Evolutionary conservation across 2,888 invertebrate genomes (phyloP).

Genomic region (Camptogramma bilineatum): DNA sequence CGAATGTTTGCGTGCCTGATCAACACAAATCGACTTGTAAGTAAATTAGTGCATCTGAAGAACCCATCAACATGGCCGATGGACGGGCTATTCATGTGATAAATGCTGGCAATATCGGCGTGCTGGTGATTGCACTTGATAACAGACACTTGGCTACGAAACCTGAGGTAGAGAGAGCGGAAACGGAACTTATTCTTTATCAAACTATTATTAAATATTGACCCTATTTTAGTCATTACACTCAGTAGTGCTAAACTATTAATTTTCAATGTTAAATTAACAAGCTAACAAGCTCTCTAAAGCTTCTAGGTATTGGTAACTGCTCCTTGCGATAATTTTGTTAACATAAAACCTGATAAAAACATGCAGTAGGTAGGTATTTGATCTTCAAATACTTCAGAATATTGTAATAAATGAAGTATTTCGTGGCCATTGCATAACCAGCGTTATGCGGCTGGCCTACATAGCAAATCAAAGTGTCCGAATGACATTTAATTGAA

Average conservation of each 20-base stretch:
- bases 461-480: conserved; percentile 45
- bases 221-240: too few species aligned
- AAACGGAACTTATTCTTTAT: not conserved
- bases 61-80: conserved; percentile 29
- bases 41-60: conserved; percentile 36
- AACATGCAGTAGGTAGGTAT: not conserved
- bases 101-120: conserved; percentile 20
- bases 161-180: not conserved
- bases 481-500: conserved; percentile 59
- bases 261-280: too few species aligned
- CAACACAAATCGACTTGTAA: conserved; percentile 23
- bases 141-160: conserved; percentile 7
- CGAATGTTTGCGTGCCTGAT: conserved; percentile 21
- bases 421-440: conserved; percentile 14
- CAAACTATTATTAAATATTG: not conserved
- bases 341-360: too few species aligned
- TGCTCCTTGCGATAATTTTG: too few species aligned
- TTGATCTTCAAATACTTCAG: not conserved
- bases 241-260: too few species aligned
- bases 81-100: conserved; percentile 30
- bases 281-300: too few species aligned
- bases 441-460: conserved; percentile 32
- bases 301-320: too few species aligned
- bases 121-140: conserved; percentile 21
- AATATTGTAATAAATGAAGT: not conserved